These are phyloP conservation scores for Tetranychus cinnabarinus DNA, from an alignment of 1,140 invertebrate species.

Conservation along the genomic window DNA sequence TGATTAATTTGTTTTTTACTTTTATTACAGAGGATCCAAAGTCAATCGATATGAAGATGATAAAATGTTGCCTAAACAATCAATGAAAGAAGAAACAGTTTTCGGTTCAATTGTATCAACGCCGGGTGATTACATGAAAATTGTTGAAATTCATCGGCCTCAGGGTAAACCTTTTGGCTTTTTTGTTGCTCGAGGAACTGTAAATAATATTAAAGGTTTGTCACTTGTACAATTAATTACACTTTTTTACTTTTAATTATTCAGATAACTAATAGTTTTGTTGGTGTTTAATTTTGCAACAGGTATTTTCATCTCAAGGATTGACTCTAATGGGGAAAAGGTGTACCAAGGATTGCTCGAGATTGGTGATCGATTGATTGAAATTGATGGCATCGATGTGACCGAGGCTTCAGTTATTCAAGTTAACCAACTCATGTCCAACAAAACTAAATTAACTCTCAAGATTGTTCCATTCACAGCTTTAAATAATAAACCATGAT, in stretches of 20 bases:
- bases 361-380: constrained; percentile 21
- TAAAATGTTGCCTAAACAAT: background rate
- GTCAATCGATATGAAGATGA: background rate
- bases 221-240: background rate
- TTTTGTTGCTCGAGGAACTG: constrained; percentile 19
- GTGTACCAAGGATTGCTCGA: constrained; percentile 18
- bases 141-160: constrained; percentile 17
- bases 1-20: no score
- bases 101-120: constrained; percentile 15
- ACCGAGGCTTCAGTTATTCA: constrained; percentile 10
- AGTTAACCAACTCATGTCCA: constrained; percentile 11
- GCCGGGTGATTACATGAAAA: constrained; percentile 17
- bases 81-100: background rate
- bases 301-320: constrained; percentile 21
- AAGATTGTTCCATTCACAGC: constrained; percentile 7
- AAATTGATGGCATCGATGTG: constrained; percentile 16
- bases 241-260: no score
- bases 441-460: constrained; percentile 10
- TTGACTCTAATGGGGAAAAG: constrained; percentile 16
- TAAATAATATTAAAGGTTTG: constrained; percentile 18
- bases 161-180: constrained; percentile 19
- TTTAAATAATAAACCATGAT: no score
- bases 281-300: constrained; percentile 7
- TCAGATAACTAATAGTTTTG: no score
- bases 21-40: no score